These are phyloP conservation scores for Ectropis crepuscularia DNA, from an alignment of 2,888 invertebrate genomes.

Conservation along the genomic window DNA sequence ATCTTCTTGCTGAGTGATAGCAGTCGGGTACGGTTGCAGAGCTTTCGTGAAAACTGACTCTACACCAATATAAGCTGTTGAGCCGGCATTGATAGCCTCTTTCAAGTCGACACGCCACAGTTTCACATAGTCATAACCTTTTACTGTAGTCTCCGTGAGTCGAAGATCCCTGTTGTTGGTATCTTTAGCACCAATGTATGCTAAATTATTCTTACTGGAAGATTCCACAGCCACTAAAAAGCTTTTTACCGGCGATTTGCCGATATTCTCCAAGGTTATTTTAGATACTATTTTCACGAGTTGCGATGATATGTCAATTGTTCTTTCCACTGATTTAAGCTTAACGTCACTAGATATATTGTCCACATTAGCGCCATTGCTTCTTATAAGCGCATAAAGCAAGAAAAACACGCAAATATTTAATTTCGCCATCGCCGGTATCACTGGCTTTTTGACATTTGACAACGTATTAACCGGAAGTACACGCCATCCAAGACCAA, in stretches of 20 bases:
- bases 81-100: constrained; percentile 84
- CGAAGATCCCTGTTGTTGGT: constrained; percentile 84
- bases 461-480: constrained; percentile 74
- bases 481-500: constrained; percentile 74
- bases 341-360: constrained; percentile 85
- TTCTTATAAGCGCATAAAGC: constrained; percentile 59
- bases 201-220: constrained; percentile 85
- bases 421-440: constrained; percentile 76
- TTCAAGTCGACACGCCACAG: constrained; percentile 86
- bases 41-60: constrained; percentile 91
- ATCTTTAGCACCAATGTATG: constrained; percentile 90
- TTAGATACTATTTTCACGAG: constrained; percentile 92
- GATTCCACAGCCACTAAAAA: constrained; percentile 90
- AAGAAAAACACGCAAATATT: constrained; percentile 66
- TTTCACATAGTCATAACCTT: constrained; percentile 75
- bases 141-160: constrained; percentile 79
- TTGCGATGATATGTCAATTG: constrained; percentile 94
- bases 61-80: constrained; percentile 85
- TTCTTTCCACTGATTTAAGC: constrained; percentile 92
- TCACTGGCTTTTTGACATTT: constrained; percentile 43
- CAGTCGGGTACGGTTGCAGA: constrained; percentile 92
- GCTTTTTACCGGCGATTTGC: constrained; percentile 88
- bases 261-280: constrained; percentile 93
- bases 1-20: constrained; percentile 96
- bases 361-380: constrained; percentile 68